Base-by-base conservation (phyloP, 2,113 vertebrate genomes). In the Mixornis gularis region DNA sequence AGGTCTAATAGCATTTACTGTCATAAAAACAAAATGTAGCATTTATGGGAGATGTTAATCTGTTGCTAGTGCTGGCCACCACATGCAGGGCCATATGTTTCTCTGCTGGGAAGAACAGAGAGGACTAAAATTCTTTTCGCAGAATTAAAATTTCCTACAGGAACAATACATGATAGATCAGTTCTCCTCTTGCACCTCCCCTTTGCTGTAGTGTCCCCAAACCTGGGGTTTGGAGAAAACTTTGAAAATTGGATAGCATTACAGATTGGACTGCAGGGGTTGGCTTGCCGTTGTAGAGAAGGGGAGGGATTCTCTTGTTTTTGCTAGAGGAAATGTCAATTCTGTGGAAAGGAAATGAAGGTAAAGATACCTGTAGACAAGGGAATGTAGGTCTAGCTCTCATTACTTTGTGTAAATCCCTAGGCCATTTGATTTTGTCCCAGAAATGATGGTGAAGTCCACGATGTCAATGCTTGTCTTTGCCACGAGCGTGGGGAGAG, bases 1-100 rank as follows among this genome's bases (percentile, higher is more conserved):
- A 87, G 40, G 70, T 73, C 40, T 89, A 94, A 94, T 66, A 79
- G 66, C 64, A 91, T 66, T 89, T 93, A 36, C 59, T 77, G 51
- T 70, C 59, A 65, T 63, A 82, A 85, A 5, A 76, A 36, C 19
- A 89, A 81, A 87, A 82, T 12, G 26, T 30, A 91, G 55, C 36
- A 49, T 63, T 88, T 89, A 65, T 62, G 25, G 11, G 48, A 72
- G 24, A 76, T 22, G 51, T 62, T 85, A 48, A 85, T 77, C 58
- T 90, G 17, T 34, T 81, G 53, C 38, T 77, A 63, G 41, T 13
- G 30, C 41, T 76, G 66, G 49, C 46, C 38, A 62, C 34, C 53
- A 79, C 62, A 92, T 40, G 66, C 5, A 32, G 63, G 25, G 38
- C 53, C 59, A 62, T 81, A 81, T 79, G 73, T 34, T 85, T 82